Evolutionary conservation across 1,140 invertebrate genomes (phyloP), one percentile per base, ranked within the genome.

Genomic region (Heliconius melpomene): DNA sequence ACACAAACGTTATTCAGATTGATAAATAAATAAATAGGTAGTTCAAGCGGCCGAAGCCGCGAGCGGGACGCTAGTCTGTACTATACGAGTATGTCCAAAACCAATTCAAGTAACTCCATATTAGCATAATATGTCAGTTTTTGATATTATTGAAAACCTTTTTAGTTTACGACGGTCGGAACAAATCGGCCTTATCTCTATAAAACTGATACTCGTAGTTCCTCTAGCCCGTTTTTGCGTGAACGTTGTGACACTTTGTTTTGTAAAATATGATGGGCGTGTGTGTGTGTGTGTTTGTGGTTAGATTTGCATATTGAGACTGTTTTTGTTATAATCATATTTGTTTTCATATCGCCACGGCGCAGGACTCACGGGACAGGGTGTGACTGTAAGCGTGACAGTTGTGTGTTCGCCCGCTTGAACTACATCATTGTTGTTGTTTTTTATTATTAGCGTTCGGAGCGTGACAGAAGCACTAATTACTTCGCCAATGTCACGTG

Each of bases 71-170:
- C 23, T 23, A 6, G 11, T 16, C 0, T 26, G 20, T 9, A n/a
- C 23, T 23, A 26, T 23, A 36, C 32, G 6, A 36, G 18, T 57
- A 18, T 16, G 29, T 26, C 60, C n/a, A 66, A 66, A 66, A 66
- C 29, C 60, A 29, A 66, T 66, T 13, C 8, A 29, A 29, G 7
- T 29, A 66, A 5, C 60, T 11, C 54, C n/a, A 66, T 29, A 66
- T 66, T 66, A 66, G 26, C 60, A 66, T 66, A 66, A 66, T 66
- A 66, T 66, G 60, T 66, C 29, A 66, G 60, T 66, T 66, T 66
- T 66, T 66, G 26, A n/a, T 66, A 29, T 66, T 66, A 66, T 66
- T 66, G 60, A 66, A 66, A 66, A 66, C 60, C 60, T 66, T 29
- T 66, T 13, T 66, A 66, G 60, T 66, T 66, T 66, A 66, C 60